Conservation (phyloP, 2,113 vertebrate genomes). For the Poicephalus meyeri region DNA sequence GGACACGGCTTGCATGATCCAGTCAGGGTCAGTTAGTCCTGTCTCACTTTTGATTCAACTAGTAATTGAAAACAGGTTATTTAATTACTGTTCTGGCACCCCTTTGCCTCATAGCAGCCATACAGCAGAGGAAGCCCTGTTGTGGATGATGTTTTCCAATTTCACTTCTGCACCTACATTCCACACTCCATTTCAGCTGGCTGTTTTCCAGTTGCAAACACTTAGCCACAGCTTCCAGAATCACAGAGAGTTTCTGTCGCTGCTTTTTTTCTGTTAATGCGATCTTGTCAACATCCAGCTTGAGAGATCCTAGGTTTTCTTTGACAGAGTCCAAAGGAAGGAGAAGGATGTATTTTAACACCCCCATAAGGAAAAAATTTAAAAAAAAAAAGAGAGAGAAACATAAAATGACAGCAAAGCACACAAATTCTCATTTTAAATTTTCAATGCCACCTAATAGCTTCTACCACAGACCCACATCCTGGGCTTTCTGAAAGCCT, state of each 20-base stretch:
- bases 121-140: background rate
- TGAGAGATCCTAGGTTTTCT: constrained; percentile 79
- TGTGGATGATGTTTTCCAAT: background rate
- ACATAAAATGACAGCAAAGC: background rate
- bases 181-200: constrained; percentile 82
- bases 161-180: constrained; percentile 77
- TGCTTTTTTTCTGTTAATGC: constrained; percentile 81
- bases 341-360: background rate
- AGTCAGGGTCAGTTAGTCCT: background rate
- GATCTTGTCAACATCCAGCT: constrained; percentile 84
- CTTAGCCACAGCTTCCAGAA: constrained; percentile 78
- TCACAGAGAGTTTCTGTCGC: constrained; percentile 79
- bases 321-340: background rate
- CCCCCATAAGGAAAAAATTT: background rate
- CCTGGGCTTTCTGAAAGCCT: background rate
- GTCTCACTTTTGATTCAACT: background rate
- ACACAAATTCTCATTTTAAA: background rate
- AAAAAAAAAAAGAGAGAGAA: background rate
- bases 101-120: background rate
- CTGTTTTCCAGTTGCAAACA: constrained; percentile 73
- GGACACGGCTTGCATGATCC: background rate
- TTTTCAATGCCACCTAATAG: background rate
- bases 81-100: background rate
- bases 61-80: background rate
- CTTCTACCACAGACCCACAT: background rate